Percentiles rank a stretch among this genome's conserved stretches.
Evolutionary conservation across 2,888 invertebrate species (phyloP).

Genomic region (Mamestra brassicae): DNA sequence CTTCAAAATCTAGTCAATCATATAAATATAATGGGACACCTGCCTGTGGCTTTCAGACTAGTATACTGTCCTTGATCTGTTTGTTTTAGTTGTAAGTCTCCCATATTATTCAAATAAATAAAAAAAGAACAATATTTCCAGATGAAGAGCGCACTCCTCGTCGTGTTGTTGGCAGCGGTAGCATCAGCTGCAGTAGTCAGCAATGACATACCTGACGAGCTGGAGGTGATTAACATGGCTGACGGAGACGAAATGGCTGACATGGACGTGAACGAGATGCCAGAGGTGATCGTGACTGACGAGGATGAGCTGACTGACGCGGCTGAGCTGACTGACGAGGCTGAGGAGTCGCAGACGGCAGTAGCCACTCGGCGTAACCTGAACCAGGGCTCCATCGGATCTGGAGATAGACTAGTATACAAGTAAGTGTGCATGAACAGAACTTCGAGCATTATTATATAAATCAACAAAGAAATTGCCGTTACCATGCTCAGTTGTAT

Average conservation of each 20-base stretch:
- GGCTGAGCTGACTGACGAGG: not conserved
- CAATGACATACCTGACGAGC: slow-evolving; percentile 13
- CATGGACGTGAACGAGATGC: not conserved
- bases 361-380: not conserved
- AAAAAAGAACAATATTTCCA: not conserved
- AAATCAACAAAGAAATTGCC: not conserved
- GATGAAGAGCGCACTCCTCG: slow-evolving; percentile 41
- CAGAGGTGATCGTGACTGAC: not conserved
- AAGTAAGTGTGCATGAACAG: not conserved
- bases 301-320: not conserved
- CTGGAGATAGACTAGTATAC: not conserved
- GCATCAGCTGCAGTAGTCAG: slow-evolving; percentile 20
- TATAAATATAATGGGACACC: no score
- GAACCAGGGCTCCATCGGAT: not conserved
- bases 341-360: not conserved
- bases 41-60: no score
- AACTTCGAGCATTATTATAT: not conserved
- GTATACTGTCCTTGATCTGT: no score
- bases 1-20: no score
- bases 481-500: not conserved
- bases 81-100: no score
- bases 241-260: not conserved
- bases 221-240: not conserved
- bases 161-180: slow-evolving; percentile 34
- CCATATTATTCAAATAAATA: no score